These are phyloP conservation scores for Anguilla rostrata DNA, from an alignment of 2,113 vertebrate species.

Conservation along the genomic window DNA sequence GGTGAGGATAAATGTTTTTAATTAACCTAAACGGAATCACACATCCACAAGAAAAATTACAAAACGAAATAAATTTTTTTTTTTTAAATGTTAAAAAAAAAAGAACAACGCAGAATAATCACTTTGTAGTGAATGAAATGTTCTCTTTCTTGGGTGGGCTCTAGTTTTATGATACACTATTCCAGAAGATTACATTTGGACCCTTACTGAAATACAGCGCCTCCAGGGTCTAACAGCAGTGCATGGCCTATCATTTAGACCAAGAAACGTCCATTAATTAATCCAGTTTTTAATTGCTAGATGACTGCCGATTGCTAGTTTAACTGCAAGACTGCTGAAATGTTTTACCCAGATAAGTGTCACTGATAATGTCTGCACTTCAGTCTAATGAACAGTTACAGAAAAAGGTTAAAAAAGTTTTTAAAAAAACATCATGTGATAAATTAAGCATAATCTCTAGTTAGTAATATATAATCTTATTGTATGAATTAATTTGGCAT, in stretches of 20 bases:
- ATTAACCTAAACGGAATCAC: slow-evolving; percentile 23
- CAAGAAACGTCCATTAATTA: not conserved
- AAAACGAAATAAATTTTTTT: not conserved
- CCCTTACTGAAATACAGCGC: not conserved
- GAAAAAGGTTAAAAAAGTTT: no score
- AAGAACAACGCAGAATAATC: not conserved
- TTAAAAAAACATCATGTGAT: no score
- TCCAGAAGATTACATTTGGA: not conserved
- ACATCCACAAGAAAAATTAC: slow-evolving; percentile 12
- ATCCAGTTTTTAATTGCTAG: not conserved
- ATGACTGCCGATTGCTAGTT: not conserved
- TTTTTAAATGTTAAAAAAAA: no score
- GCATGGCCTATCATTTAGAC: not conserved
- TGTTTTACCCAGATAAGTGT: not conserved
- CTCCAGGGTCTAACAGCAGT: not conserved
- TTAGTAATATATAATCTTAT: no score
- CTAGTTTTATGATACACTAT: not conserved
- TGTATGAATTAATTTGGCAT: no score
- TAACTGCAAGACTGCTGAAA: not conserved
- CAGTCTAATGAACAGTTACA: no score
- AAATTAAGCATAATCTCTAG: no score
- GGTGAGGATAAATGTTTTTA: slow-evolving; percentile 25
- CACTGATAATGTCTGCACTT: no score
- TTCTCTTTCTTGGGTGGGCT: not conserved
- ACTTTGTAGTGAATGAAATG: not conserved